Conservation (phyloP, 1,140 invertebrate genomes). For the Sipha flava region DNA sequence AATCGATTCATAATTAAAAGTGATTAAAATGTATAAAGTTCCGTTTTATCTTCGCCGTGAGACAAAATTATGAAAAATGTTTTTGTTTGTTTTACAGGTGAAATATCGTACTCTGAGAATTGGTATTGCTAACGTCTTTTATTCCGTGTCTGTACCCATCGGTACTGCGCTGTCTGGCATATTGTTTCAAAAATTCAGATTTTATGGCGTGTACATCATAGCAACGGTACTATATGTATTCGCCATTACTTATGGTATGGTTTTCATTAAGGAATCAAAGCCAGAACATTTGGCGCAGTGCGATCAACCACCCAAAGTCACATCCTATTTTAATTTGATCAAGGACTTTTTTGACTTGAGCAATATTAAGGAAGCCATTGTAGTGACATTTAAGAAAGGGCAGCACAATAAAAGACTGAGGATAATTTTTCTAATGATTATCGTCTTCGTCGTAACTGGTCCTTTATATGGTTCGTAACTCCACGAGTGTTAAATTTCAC, state of each 20-base stretch:
- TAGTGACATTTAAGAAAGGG: conserved; percentile 63
- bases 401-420: conserved; percentile 59
- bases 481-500: too few species aligned
- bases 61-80: too few species aligned
- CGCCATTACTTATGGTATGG: conserved; percentile 60
- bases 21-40: too few species aligned
- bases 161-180: conserved; percentile 36
- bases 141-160: conserved; percentile 68
- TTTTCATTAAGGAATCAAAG: conserved; percentile 52
- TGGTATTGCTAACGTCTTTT: conserved; percentile 71
- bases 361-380: conserved; percentile 63
- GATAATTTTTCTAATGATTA: conserved; percentile 64
- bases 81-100: conserved; percentile 41
- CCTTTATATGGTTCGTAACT: conserved; percentile 62
- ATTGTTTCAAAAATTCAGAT: conserved; percentile 57
- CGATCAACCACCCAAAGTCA: conserved; percentile 36
- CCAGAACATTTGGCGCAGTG: conserved; percentile 37
- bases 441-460: conserved; percentile 72
- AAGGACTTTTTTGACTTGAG: conserved; percentile 61
- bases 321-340: conserved; percentile 38
- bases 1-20: too few species aligned
- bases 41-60: too few species aligned
- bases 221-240: conserved; percentile 61
- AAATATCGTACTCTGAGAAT: conserved; percentile 73
- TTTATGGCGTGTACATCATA: conserved; percentile 68